Conservation (phyloP, 2,888 invertebrate genomes). For the Tetanocera ferruginea region DNA sequence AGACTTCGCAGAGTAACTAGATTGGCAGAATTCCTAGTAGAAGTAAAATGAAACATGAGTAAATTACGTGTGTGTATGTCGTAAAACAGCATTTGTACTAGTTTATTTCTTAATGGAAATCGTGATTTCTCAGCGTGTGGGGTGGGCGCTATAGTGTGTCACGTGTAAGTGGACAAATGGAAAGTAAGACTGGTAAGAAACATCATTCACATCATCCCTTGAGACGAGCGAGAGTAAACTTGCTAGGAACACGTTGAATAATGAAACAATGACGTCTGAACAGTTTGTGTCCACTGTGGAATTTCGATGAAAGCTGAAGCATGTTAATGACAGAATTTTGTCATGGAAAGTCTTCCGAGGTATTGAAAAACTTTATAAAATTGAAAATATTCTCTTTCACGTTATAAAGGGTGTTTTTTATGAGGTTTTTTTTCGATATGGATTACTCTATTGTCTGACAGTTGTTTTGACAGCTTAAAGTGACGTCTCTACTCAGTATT, state of each 20-base stretch:
- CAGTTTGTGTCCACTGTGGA: background rate
- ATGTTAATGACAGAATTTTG: too few relatives aligned
- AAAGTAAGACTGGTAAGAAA: background rate
- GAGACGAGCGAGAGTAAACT: background rate
- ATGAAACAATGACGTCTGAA: slow-evolving; percentile 12
- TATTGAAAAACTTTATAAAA: too few relatives aligned
- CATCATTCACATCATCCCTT: background rate
- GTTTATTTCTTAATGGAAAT: too few relatives aligned
- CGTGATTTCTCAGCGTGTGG: too few relatives aligned
- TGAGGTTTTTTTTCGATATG: too few relatives aligned
- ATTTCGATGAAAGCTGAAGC: background rate
- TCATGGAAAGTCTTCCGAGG: too few relatives aligned
- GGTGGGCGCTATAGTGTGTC: background rate
- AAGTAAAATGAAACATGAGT: background rate
- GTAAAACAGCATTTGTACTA: background rate
- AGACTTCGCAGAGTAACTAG: background rate
- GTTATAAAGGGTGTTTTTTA: too few relatives aligned
- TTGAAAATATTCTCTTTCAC: too few relatives aligned
- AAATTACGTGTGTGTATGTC: background rate
- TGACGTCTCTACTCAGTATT: too few relatives aligned
- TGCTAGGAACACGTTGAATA: background rate
- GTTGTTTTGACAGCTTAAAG: too few relatives aligned
- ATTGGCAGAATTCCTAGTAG: background rate
- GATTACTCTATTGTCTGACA: too few relatives aligned
- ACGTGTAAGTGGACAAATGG: background rate